Evolutionary conservation across 2,113 vertebrate species (phyloP).

Genomic region (Heterotilapia buettikoferi): DNA sequence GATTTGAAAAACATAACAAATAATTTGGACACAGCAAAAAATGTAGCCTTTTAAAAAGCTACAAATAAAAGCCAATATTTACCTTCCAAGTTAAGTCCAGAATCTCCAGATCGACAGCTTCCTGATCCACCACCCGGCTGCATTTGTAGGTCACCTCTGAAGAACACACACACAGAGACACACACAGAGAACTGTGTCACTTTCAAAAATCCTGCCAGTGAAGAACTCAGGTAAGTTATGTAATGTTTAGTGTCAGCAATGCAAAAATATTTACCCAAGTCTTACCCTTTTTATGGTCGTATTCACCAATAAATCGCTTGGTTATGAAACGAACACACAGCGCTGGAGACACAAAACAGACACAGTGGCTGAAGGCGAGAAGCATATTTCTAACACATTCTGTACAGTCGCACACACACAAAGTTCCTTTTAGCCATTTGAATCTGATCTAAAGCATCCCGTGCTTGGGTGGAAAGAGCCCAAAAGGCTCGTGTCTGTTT

Average conservation of each 20-base stretch:
- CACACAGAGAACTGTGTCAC: background rate
- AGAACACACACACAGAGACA: background rate
- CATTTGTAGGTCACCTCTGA: constrained; percentile 74
- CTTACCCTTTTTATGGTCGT: constrained; percentile 73
- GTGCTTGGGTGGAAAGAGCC: background rate
- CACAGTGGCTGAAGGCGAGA: background rate
- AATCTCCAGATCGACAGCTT: constrained; percentile 69
- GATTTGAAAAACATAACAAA: background rate
- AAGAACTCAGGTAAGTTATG: too few relatives aligned
- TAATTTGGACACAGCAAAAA: background rate
- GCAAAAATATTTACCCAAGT: background rate
- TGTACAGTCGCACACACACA: background rate
- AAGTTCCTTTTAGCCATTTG: background rate
- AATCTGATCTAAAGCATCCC: background rate
- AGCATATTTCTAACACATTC: background rate
- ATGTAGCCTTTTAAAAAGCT: background rate
- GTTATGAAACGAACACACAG: constrained; percentile 75
- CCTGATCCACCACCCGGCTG: constrained; percentile 64
- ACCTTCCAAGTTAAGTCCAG: constrained; percentile 68
- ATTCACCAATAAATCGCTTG: constrained; percentile 73
- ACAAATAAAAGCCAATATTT: background rate
- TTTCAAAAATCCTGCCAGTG: background rate
- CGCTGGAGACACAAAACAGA: constrained; percentile 65
- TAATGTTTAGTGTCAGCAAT: background rate
- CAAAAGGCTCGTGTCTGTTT: background rate